Conservation (phyloP, 2,113 vertebrate species). For the Danionella cerebrum region DNA sequence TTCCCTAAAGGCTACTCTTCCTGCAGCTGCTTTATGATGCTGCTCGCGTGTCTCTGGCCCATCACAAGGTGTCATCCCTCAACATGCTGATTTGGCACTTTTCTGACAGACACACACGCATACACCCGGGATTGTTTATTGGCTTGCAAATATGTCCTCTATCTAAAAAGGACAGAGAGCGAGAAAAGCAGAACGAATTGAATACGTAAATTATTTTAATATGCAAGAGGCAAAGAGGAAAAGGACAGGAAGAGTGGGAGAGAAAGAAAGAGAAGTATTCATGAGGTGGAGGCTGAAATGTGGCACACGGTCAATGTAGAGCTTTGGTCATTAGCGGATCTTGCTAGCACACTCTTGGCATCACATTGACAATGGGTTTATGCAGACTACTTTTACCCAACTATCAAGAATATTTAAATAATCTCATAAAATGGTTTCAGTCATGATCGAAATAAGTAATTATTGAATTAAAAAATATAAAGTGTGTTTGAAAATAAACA, state of each 20-base stretch:
- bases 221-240: conserved; percentile 6
- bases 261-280: conserved; percentile 37
- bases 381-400: too few species aligned
- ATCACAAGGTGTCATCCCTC: conserved; percentile 32
- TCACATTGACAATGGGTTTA: neutral
- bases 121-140: conserved; percentile 23
- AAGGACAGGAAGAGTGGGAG: conserved; percentile 28
- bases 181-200: conserved; percentile 15
- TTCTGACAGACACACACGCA: neutral
- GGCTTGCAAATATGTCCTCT: conserved; percentile 28
- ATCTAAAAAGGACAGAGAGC: conserved; percentile 4
- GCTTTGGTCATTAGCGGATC: neutral
- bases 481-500: too few species aligned
- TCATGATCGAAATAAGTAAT: too few species aligned
- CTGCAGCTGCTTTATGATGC: conserved; percentile 4
- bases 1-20: neutral
- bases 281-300: neutral
- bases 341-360: neutral
- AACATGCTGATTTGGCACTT: conserved; percentile 21
- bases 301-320: neutral
- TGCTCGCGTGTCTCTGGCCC: conserved; percentile 9
- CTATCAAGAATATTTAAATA: too few species aligned
- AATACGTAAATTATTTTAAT: conserved; percentile 8
- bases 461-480: too few species aligned
- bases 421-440: too few species aligned